Evolutionary conservation across 2,797 vertebrate genomes (phyloP), one percentile per base, ranked within the genome.

Genomic region (Coregonus sp.): DNA sequence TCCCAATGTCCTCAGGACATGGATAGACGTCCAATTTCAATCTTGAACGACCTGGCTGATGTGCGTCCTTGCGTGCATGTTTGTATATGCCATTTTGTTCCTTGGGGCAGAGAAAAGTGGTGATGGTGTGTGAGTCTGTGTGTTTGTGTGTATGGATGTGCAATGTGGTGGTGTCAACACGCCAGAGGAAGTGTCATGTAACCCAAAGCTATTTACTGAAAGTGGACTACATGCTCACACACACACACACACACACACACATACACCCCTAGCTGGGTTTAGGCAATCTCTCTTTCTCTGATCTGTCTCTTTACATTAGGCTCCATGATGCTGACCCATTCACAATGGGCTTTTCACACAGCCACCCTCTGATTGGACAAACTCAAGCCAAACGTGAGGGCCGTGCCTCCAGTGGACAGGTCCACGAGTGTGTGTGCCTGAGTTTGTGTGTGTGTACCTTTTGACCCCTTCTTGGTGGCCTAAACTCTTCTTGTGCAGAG

Each of bases 311-410:
- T 90, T 90, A 86, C 85, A 91, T 93, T 87, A 79, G 85, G 77
- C 77, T 87, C 89, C 91, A 92, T 92, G 92, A 92, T 89, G 81
- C 85, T 87, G 89, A 93, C 91, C 80, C 87, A 88, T 90, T 93
- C 90, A 89, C 91, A 87, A 81, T 61, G 79, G 25, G 47, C 68
- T 88, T 86, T 78, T 86, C 80, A 93, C 86, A 91, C 80, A 87
- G n/a, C 31, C 31, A n/a, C 9, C 4, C 54, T 78, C 37, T 15
- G 16, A 82, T 65, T 75, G 50, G 71, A 73, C 54, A 83, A 84
- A 81, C 78, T 84, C 77, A 79, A 81, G 80, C 79, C 77, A 81
- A 80, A 84, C 82, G 75, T 76, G 59, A 83, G 74, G 83, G 12
- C 47, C 56, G 25, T 7, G 59, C 40, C 52, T 86, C 85, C 81